Percentiles rank a stretch among this genome's conserved stretches.
These are phyloP conservation scores for Pogonocherus hispidulus DNA, from an alignment of 2,888 invertebrate genomes.

Conservation along the genomic window DNA sequence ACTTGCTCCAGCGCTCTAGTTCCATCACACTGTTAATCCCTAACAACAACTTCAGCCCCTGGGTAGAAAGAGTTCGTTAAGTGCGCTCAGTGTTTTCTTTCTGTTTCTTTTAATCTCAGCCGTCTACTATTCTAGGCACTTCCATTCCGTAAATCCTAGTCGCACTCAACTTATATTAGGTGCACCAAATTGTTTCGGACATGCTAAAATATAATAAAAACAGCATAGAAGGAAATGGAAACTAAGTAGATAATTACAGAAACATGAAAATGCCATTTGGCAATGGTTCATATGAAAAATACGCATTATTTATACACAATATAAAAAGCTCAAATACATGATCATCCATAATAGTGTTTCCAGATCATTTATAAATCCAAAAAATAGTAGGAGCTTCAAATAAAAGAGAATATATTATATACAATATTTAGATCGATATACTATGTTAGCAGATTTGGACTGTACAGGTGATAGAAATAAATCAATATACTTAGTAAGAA, in stretches of 20 bases:
- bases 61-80: conserved; percentile 30
- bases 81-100: conserved; percentile 35
- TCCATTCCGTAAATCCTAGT: conserved; percentile 33
- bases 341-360: too few species aligned
- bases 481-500: too few species aligned
- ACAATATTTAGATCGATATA: too few species aligned
- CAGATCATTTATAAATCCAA: too few species aligned
- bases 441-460: too few species aligned
- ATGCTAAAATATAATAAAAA: conserved; percentile 27
- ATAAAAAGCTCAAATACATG: too few species aligned
- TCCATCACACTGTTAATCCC: conserved; percentile 32
- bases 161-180: conserved; percentile 31
- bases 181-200: conserved; percentile 30
- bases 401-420: too few species aligned
- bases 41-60: conserved; percentile 29
- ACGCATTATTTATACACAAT: not conserved
- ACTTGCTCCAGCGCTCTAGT: conserved; percentile 25
- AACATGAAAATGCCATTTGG: not conserved
- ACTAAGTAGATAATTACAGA: conserved; percentile 11
- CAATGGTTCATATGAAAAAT: not conserved
- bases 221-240: not conserved
- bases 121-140: conserved; percentile 31
- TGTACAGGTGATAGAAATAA: too few species aligned
- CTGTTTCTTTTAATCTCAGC: conserved; percentile 36
- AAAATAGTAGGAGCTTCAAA: too few species aligned